Conservation (phyloP, 2,797 vertebrate species). For the Pangasius djambal region DNA sequence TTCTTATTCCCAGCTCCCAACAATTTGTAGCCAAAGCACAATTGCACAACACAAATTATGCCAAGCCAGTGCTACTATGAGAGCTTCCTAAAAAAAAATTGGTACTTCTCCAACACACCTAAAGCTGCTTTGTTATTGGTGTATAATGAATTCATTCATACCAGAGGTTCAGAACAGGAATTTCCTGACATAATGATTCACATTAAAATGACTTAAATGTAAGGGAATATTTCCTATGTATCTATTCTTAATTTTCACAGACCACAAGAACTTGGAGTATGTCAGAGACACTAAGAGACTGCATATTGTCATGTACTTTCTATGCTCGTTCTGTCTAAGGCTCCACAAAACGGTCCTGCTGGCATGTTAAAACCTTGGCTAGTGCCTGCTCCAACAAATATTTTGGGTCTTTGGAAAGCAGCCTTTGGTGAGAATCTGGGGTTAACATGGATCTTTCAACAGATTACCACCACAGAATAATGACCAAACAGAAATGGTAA, state of each 20-base stretch:
- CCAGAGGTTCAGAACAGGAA: neutral
- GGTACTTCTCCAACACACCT: neutral
- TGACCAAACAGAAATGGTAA: neutral
- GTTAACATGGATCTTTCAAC: neutral
- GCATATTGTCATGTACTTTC: neutral
- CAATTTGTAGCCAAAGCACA: neutral
- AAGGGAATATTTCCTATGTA: neutral
- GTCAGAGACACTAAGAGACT: neutral
- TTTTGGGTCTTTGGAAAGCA: conserved; percentile 14
- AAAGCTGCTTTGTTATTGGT: neutral
- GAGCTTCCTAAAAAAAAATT: neutral
- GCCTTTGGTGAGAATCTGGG: neutral
- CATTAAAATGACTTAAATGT: neutral
- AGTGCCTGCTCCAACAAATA: neutral
- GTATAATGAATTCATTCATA: neutral
- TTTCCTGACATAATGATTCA: neutral
- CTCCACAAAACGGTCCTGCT: conserved; percentile 8
- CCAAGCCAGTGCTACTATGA: neutral
- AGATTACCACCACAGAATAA: neutral
- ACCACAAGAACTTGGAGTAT: neutral
- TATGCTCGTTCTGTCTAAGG: neutral
- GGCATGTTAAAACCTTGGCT: conserved; percentile 3
- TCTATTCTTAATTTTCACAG: neutral
- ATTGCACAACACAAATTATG: neutral
- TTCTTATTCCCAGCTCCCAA: neutral